Percentiles rank a stretch among this genome's conserved stretches.
These are phyloP conservation scores for Pachydiplax longipennis DNA, from an alignment of 2,888 invertebrate species.

Conservation along the genomic window DNA sequence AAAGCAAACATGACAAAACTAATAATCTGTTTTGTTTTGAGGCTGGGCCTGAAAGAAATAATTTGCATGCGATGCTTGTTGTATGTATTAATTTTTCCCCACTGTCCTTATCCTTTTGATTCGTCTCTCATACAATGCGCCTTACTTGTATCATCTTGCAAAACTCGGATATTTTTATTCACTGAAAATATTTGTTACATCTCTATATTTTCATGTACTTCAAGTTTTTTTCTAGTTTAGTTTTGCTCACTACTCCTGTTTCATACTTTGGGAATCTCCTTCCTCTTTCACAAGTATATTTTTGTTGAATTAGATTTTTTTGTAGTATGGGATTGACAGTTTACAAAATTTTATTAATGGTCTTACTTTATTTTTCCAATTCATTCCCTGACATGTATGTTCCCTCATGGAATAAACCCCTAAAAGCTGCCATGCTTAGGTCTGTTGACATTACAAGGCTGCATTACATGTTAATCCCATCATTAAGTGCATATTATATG, in stretches of 20 bases:
- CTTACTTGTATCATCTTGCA: not conserved
- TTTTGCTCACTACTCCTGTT: not conserved
- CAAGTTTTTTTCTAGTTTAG: not conserved
- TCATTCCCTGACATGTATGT: not conserved
- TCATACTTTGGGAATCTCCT: not conserved
- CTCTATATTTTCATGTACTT: not conserved
- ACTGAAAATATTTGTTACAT: not conserved
- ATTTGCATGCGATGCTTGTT: constrained; percentile 39
- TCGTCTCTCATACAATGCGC: not conserved
- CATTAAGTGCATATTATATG: not conserved
- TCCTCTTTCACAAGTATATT: not conserved
- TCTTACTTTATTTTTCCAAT: not conserved
- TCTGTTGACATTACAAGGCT: not conserved
- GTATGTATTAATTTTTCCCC: constrained; percentile 22
- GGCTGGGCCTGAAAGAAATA: constrained; percentile 25
- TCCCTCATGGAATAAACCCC: not conserved
- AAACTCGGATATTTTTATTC: not conserved
- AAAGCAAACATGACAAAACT: constrained; percentile 3
- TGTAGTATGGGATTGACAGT: not conserved
- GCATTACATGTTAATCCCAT: not conserved
- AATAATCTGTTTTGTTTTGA: constrained; percentile 29
- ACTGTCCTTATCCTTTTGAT: not conserved
- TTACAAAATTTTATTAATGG: not conserved
- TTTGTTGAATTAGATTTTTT: not conserved
- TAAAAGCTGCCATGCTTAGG: not conserved